Percentiles rank a stretch among this genome's conserved stretches.
phyloP scores from a whole-genome alignment of 2,113 vertebrate genomes.

The Psittacula cyanocephala region DNA sequence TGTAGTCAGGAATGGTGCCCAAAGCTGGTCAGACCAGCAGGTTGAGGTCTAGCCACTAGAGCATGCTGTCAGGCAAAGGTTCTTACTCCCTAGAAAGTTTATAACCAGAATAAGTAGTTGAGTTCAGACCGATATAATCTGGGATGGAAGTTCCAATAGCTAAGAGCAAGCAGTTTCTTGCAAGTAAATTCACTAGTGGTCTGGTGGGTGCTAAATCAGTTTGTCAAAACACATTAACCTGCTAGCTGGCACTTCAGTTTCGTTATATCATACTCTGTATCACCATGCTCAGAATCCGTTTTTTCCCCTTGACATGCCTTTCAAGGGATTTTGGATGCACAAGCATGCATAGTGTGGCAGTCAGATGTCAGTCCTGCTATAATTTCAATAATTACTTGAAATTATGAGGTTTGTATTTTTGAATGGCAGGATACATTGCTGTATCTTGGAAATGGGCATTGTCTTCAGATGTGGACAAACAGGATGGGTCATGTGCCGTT shows the following conservation, averaged over 20 bases:
- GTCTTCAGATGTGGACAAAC: neutral
- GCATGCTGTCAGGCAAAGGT: neutral
- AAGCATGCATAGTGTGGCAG: neutral
- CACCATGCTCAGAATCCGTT: neutral
- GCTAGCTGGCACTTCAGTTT: neutral
- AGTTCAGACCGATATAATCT: neutral
- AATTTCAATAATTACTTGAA: neutral
- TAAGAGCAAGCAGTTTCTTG: neutral
- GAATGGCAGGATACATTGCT: neutral
- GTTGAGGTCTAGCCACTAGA: neutral
- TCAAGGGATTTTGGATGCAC: neutral
- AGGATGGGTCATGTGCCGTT: neutral
- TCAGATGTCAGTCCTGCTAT: neutral
- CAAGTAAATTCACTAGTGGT: neutral
- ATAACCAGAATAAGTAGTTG: neutral
- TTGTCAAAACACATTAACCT: neutral
- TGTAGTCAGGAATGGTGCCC: neutral
- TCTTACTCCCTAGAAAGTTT: neutral
- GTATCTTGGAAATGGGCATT: neutral
- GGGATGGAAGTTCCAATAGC: neutral
- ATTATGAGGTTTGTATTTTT: neutral
- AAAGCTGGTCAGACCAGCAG: neutral
- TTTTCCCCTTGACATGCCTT: neutral
- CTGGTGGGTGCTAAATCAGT: neutral
- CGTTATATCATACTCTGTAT: neutral